Evolutionary conservation across 2,888 invertebrate species (phyloP).

Genomic region (Beris chalybata): DNA sequence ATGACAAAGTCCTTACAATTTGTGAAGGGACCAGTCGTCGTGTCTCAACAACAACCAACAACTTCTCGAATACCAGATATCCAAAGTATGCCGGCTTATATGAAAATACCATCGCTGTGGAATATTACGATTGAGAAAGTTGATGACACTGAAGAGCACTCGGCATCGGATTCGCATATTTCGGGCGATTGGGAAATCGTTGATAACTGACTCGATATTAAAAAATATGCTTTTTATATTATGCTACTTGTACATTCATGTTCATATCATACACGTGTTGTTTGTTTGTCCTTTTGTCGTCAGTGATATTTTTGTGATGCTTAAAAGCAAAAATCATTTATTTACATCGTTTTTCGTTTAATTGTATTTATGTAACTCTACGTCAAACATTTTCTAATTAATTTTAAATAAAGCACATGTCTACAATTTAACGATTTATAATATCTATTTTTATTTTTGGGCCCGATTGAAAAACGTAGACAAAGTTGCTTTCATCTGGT

Average conservation of each 20-base stretch:
- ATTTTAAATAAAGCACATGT: no score
- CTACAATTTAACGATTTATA: no score
- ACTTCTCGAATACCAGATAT: constrained; percentile 42
- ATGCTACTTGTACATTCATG: not conserved
- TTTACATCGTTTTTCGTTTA: no score
- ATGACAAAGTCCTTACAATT: constrained; percentile 35
- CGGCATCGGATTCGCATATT: constrained; percentile 45
- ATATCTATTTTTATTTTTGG: no score
- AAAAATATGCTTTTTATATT: not conserved
- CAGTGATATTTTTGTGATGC: no score
- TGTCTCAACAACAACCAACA: constrained; percentile 16
- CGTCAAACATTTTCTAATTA: no score
- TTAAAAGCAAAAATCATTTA: no score
- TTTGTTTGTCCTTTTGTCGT: no score
- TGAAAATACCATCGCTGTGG: constrained; percentile 64
- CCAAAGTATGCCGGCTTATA: constrained; percentile 54
- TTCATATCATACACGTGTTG: no score
- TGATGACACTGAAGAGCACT: constrained; percentile 35
- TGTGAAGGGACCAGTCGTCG: constrained; percentile 10
- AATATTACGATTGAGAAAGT: constrained; percentile 58
- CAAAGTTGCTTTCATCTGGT: no score
- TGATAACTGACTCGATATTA: constrained; percentile 42
- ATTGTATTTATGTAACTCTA: no score
- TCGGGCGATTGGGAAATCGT: constrained; percentile 56
- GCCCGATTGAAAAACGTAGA: no score